Conservation (phyloP, 2,888 invertebrate species). For the Agrochola litura region DNA sequence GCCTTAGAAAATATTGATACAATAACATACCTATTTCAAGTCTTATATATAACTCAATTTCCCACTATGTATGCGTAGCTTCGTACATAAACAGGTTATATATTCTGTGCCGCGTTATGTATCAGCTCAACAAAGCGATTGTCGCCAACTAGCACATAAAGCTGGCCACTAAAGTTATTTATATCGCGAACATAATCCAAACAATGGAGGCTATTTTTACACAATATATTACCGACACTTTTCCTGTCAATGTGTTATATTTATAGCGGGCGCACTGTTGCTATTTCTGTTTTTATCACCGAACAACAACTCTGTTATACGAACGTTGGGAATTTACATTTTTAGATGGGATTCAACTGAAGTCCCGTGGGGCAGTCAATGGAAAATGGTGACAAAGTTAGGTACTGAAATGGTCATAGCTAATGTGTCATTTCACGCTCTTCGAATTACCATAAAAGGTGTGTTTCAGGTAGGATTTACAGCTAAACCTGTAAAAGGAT, state of each 20-base stretch:
- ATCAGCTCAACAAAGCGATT: conserved; percentile 37
- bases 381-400: background rate
- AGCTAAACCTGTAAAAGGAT: background rate
- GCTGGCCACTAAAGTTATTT: conserved; percentile 59
- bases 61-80: background rate
- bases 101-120: background rate
- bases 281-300: conserved; percentile 61
- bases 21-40: conserved; percentile 16
- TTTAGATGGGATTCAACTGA: conserved; percentile 15
- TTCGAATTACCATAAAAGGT: conserved; percentile 8
- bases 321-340: conserved; percentile 31
- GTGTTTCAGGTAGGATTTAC: background rate
- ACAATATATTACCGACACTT: conserved; percentile 41
- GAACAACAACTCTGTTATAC: conserved; percentile 41
- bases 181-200: conserved; percentile 61
- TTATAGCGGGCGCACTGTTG: conserved; percentile 41
- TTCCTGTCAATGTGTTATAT: conserved; percentile 60
- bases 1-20: background rate
- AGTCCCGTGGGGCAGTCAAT: background rate
- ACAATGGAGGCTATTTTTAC: conserved; percentile 64
- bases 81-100: background rate
- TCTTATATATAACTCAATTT: background rate
- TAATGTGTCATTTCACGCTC: background rate
- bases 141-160: conserved; percentile 59
- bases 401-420: background rate